Percentiles rank a stretch among this genome's conserved stretches.
These are phyloP conservation scores for Macquaria australasica DNA, from an alignment of 2,113 vertebrate genomes.

Conservation along the genomic window DNA sequence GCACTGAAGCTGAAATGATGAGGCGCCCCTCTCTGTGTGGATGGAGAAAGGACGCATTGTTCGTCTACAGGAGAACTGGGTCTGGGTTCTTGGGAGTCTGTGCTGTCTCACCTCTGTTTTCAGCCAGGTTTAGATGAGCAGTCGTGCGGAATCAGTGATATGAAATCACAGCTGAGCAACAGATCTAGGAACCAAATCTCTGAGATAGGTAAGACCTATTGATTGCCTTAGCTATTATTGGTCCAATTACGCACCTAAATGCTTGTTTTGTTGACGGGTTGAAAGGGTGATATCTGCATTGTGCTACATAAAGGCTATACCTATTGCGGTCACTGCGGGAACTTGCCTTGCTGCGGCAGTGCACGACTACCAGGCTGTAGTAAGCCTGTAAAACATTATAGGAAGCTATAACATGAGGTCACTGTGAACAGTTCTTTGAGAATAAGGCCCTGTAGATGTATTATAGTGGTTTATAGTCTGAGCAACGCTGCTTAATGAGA, in stretches of 20 bases:
- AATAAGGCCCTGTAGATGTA: neutral
- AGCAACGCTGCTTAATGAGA: neutral
- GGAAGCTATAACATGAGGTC: neutral
- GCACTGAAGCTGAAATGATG: constrained; percentile 66
- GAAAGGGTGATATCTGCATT: constrained; percentile 53
- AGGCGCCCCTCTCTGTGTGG: constrained; percentile 49
- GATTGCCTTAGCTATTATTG: constrained; percentile 1
- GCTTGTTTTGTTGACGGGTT: constrained; percentile 3
- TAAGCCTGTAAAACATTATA: neutral
- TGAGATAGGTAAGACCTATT: constrained; percentile 16
- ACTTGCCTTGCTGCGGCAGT: constrained; percentile 52
- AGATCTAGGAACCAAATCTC: constrained; percentile 44
- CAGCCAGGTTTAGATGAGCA: constrained; percentile 11
- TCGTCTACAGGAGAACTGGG: constrained; percentile 49
- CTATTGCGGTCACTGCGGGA: constrained; percentile 73
- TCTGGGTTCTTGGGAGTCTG: constrained; percentile 46
- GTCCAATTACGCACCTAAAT: constrained; percentile 22
- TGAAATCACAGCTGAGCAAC: constrained; percentile 53
- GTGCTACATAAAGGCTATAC: constrained; percentile 53
- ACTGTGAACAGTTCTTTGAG: neutral
- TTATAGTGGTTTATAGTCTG: neutral
- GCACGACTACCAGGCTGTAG: constrained; percentile 9
- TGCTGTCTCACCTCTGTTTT: constrained; percentile 27
- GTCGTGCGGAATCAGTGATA: constrained; percentile 25
- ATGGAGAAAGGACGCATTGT: constrained; percentile 80